A percentile compares a stretch with the other conserved stretches of the same genome.
phyloP scores from a whole-genome alignment of 1,140 invertebrate species.

The Hylyphantes graminicola region DNA sequence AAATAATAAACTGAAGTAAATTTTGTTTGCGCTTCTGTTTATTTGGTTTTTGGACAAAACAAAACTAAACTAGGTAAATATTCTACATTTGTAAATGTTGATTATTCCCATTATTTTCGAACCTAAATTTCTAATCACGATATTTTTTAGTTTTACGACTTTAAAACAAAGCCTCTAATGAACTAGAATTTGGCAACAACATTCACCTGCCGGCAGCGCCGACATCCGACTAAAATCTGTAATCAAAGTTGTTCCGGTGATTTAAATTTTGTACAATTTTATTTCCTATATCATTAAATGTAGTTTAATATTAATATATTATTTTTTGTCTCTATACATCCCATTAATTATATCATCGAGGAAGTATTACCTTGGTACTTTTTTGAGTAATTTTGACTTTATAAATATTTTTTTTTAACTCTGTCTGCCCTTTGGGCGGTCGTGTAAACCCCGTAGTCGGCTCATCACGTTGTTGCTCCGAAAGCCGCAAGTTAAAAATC shows the following conservation, averaged over 20 bases:
- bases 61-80: background rate
- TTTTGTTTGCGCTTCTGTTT: background rate
- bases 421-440: conserved; percentile 54
- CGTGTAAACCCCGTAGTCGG: conserved; percentile 59
- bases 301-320: conserved; percentile 15
- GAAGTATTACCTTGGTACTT: background rate
- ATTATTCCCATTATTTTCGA: background rate
- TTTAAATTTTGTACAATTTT: conserved; percentile 41
- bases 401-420: conserved; percentile 17
- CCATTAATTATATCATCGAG: no score
- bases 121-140: background rate
- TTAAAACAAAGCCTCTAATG: background rate
- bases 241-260: conserved; percentile 40
- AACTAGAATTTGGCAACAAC: conserved; percentile 11
- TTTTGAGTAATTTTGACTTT: conserved; percentile 5
- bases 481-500: conserved; percentile 50
- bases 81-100: background rate
- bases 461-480: conserved; percentile 49
- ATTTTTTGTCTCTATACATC: no score
- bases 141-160: conserved; percentile 12
- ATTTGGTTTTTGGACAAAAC: background rate
- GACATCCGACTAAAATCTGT: conserved; percentile 27
- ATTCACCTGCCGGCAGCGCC: conserved; percentile 35
- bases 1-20: conserved; percentile 29
- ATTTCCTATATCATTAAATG: conserved; percentile 19